These are phyloP conservation scores for Drosophila eohydei DNA, from an alignment of 2,888 invertebrate species.

Conservation along the genomic window DNA sequence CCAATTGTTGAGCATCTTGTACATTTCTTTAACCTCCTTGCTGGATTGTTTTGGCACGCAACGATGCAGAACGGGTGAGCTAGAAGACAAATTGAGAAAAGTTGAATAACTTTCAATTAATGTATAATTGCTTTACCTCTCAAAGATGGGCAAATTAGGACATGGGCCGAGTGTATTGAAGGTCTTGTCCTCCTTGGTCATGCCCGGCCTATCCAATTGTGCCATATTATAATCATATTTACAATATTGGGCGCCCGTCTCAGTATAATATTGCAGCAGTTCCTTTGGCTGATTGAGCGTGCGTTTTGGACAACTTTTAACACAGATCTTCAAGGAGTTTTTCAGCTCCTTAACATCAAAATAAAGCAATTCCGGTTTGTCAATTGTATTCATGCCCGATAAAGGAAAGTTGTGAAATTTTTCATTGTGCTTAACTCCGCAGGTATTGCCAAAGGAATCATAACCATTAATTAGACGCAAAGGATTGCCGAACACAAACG, in stretches of 20 bases:
- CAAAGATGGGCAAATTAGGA: constrained; percentile 91
- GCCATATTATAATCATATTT: constrained; percentile 89
- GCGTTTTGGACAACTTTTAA: constrained; percentile 92
- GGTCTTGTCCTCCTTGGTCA: constrained; percentile 75
- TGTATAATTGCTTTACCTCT: constrained; percentile 86
- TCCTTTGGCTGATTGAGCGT: constrained; percentile 88
- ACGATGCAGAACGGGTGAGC: constrained; percentile 92
- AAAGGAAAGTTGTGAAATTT: constrained; percentile 90
- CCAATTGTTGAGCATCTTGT: constrained; percentile 93
- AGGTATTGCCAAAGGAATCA: constrained; percentile 97
- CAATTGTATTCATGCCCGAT: constrained; percentile 92
- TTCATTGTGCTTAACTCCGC: constrained; percentile 92
- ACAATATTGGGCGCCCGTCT: constrained; percentile 92
- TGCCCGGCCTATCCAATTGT: constrained; percentile 84
- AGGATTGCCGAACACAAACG: constrained; percentile 95
- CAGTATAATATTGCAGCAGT: constrained; percentile 89
- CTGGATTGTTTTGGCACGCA: constrained; percentile 93
- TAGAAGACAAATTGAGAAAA: constrained; percentile 74
- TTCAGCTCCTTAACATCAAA: constrained; percentile 92
- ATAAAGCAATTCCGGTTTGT: constrained; percentile 93
- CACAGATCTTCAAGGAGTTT: constrained; percentile 94
- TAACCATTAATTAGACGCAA: constrained; percentile 94
- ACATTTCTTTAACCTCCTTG: constrained; percentile 89
- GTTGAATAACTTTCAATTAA: neutral
- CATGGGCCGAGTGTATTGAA: constrained; percentile 89